Evolutionary conservation across 64 coral and sea anemone species (phyloP).

Genomic region (Montipora capricornis): DNA sequence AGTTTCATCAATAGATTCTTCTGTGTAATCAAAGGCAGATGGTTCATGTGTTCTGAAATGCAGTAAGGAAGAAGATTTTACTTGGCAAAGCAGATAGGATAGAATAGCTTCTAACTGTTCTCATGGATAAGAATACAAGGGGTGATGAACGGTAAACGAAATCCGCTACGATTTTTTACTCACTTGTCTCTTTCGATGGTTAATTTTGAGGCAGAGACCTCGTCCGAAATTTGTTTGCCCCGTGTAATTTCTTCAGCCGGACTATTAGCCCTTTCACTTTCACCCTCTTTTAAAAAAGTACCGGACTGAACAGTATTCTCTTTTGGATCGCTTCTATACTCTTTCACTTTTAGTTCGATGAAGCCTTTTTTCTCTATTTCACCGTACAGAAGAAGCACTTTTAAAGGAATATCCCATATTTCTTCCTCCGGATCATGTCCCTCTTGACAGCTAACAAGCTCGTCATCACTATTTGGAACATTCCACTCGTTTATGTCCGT

Average conservation of each 20-base stretch:
- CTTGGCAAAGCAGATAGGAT: no score
- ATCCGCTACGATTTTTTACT: neutral
- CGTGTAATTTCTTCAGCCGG: neutral
- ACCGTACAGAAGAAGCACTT: slow-evolving; percentile 42
- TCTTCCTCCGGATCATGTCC: neutral
- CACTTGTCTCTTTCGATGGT: neutral
- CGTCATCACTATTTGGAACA: slow-evolving; percentile 66
- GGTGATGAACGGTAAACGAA: no score
- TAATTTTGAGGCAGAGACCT: neutral
- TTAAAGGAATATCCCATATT: slow-evolving; percentile 38
- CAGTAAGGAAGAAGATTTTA: no score
- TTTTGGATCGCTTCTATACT: slow-evolving; percentile 22
- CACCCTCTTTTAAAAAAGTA: neutral
- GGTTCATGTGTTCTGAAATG: slow-evolving; percentile 39
- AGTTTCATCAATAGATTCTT: slow-evolving; percentile 53
- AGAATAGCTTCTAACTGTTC: no score
- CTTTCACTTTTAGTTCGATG: slow-evolving; percentile 62
- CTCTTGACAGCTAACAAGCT: slow-evolving; percentile 3
- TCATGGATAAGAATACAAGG: no score
- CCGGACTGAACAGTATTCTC: neutral
- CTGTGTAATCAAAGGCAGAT: slow-evolving; percentile 68
- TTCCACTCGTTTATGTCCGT: slow-evolving; percentile 28
- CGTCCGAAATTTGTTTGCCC: neutral
- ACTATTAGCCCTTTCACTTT: neutral
- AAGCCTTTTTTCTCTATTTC: slow-evolving; percentile 64